phyloP scores from a whole-genome alignment of 30 jellyfish, hydroid and myxozoan genomes.

The Kudoa iwatai region DNA sequence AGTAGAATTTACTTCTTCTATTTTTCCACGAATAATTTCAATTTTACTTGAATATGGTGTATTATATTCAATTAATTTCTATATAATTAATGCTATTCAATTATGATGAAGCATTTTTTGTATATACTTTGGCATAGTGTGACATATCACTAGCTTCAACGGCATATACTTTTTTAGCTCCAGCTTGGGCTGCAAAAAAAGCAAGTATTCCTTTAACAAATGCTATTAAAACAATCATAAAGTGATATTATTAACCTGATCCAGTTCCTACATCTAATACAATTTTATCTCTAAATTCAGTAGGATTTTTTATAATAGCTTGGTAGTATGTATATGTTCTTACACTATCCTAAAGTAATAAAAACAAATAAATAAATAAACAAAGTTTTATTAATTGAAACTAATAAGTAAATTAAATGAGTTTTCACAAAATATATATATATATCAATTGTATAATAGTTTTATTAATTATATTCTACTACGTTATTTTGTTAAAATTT shows the following conservation, averaged over 20 bases:
- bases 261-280: conserved; percentile 98
- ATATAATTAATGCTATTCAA: too few relatives aligned
- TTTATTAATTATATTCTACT: too few relatives aligned
- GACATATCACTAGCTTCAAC: conserved; percentile 96
- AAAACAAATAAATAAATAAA: background rate
- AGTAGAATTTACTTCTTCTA: conserved; percentile 26
- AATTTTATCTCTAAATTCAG: conserved; percentile 57
- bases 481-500: too few relatives aligned
- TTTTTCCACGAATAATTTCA: conserved; percentile 28
- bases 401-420: background rate
- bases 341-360: conserved; percentile 20
- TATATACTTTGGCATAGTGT: conserved; percentile 39
- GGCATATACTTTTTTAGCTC: conserved; percentile 71
- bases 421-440: background rate
- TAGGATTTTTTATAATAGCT: conserved; percentile 37
- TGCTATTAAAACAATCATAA: background rate
- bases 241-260: conserved; percentile 18
- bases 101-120: too few relatives aligned
- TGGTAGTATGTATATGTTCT: conserved; percentile 74
- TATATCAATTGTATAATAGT: too few relatives aligned
- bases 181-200: conserved; percentile 86
- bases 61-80: too few relatives aligned
- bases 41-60: too few relatives aligned
- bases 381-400: background rate
- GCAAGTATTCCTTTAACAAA: conserved; percentile 37